Base-by-base conservation (phyloP, 1,140 invertebrate species). In the Drosophila fuyamai region DNA sequence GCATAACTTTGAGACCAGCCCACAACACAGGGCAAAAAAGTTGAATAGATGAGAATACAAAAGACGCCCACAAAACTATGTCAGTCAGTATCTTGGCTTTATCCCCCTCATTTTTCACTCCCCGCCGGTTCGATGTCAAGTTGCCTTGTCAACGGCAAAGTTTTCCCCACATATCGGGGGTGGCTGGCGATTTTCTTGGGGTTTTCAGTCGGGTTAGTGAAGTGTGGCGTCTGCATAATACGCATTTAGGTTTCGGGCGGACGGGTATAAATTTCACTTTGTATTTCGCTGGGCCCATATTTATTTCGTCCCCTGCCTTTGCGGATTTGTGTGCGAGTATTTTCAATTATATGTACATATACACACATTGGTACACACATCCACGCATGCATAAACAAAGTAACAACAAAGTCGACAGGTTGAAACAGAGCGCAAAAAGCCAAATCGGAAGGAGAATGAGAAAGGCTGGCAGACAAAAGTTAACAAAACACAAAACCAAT, bases 401-500 rank as follows among this genome's bases (percentile, higher is more conserved):
- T 63, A 81, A 60, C 58, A 76, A 71, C 56, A 79, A 83, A 76
- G 65, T 65, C 66, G 81, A 88, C 79, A 88, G 75, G 82, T 82
- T 82, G 74, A 86, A 86, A 35, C 79, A 50, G 71, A 83, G 62
- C 75, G 78, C 56, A 85, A 85, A 68, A 68, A 66, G 65, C 47
- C 61, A 66, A 72, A 72, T 72, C 68, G 66, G 36, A 71, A 58
- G 65, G 14, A n/a, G 47, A 18, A 67, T 7, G 48, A n/a, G 47
- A 18, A 67, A 9, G 48, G 43, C 70, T 73, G 63, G 48, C 81
- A 85, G 73, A 76, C 73, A 76, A 88, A 79, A 83, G 84, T 88
- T 88, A 88, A 73, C 76, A 88, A 88, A 76, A 88, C 74, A 83
- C 67, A 83, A 88, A 88, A 89, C 76, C 83, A 88, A 88, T 88